Evolutionary conservation across 1,140 invertebrate genomes (phyloP).

Genomic region (Colletes latitarsis): DNA sequence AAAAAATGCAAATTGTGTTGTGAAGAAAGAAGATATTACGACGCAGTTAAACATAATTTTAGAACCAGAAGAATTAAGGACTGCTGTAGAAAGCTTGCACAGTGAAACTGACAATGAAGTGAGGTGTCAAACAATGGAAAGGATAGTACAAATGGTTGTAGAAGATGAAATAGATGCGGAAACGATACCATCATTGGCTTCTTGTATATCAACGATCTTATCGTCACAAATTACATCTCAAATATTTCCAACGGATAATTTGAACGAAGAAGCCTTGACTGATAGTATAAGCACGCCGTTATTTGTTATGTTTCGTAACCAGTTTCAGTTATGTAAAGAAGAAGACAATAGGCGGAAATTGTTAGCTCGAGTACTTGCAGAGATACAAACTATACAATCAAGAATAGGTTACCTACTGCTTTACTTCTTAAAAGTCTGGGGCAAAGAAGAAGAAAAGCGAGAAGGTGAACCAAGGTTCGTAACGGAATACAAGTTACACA

Average conservation of each 20-base stretch:
- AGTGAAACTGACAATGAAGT: slow-evolving; percentile 85
- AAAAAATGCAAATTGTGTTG: slow-evolving; percentile 72
- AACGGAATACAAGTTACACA: not conserved
- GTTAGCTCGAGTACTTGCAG: slow-evolving; percentile 87
- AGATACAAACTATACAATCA: slow-evolving; percentile 87
- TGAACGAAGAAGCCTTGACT: slow-evolving; percentile 83
- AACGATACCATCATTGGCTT: slow-evolving; percentile 82
- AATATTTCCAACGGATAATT: slow-evolving; percentile 79
- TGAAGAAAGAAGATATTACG: slow-evolving; percentile 81
- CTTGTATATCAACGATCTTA: slow-evolving; percentile 82
- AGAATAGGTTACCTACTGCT: slow-evolving; percentile 92
- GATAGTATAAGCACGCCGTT: slow-evolving; percentile 91
- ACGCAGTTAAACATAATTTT: slow-evolving; percentile 78
- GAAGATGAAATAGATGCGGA: slow-evolving; percentile 86
- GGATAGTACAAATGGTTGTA: slow-evolving; percentile 85
- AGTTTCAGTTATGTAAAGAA: slow-evolving; percentile 86
- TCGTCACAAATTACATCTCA: slow-evolving; percentile 79
- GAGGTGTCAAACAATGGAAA: slow-evolving; percentile 87
- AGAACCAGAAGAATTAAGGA: slow-evolving; percentile 85
- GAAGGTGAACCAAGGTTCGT: slow-evolving; percentile 81
- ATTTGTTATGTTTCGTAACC: slow-evolving; percentile 90
- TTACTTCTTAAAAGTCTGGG: slow-evolving; percentile 92
- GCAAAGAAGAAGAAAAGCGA: slow-evolving; percentile 82
- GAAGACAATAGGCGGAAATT: slow-evolving; percentile 90
- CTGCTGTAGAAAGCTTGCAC: slow-evolving; percentile 85